Percentiles rank a stretch among this genome's conserved stretches.
phyloP scores from a whole-genome alignment of 1,140 invertebrate genomes.

The Diachasmimorpha longicaudata region DNA sequence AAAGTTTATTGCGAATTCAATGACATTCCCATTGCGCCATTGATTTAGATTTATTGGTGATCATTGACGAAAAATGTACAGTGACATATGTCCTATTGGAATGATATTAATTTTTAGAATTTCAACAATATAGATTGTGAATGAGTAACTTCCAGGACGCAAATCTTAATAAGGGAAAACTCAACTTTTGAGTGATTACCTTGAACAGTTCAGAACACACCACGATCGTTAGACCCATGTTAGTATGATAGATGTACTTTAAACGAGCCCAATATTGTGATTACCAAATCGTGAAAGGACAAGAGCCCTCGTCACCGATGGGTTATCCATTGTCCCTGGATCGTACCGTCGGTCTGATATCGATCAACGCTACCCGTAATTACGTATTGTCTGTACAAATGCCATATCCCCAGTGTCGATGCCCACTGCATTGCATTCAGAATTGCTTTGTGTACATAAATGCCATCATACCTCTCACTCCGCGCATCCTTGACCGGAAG shows the following conservation, averaged over 20 bases:
- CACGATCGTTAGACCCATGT: neutral
- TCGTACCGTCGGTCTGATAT: slow-evolving; percentile 32
- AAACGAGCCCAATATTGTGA: neutral
- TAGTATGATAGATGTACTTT: neutral
- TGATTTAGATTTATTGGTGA: too few species aligned
- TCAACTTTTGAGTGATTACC: neutral
- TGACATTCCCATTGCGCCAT: too few species aligned
- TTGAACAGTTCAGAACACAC: neutral
- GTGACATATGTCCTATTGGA: too few species aligned
- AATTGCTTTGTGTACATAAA: neutral
- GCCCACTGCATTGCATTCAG: slow-evolving; percentile 10
- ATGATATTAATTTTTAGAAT: too few species aligned
- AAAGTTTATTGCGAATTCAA: too few species aligned
- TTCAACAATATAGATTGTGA: too few species aligned
- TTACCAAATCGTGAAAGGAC: slow-evolving; percentile 34
- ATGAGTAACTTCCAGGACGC: too few species aligned
- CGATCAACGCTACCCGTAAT: slow-evolving; percentile 41
- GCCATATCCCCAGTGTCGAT: slow-evolving; percentile 11
- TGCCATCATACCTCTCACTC: neutral
- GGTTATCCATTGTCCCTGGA: slow-evolving; percentile 37
- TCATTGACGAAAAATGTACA: too few species aligned
- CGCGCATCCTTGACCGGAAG: neutral
- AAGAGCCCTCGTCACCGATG: slow-evolving; percentile 41
- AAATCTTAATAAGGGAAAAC: too few species aligned
- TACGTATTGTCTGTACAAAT: slow-evolving; percentile 39